phyloP scores from a whole-genome alignment of 2,888 invertebrate genomes.

The Cosmopolites sordidus region DNA sequence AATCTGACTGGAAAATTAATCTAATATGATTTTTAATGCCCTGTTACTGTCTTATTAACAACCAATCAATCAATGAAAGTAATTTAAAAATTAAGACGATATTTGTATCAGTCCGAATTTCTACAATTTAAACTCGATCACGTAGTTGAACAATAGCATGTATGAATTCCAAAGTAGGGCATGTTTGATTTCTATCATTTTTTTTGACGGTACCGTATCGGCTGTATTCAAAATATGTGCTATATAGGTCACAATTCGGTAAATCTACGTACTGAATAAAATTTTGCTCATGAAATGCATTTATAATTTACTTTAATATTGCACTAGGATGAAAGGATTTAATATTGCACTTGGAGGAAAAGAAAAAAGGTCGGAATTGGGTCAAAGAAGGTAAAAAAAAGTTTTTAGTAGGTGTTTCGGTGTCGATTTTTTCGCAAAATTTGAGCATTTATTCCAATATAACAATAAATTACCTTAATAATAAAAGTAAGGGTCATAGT shows the following conservation, averaged over 20 bases:
- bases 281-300: neutral
- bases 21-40: too few species aligned
- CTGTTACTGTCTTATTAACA: neutral
- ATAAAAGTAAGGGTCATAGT: too few species aligned
- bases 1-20: neutral
- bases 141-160: constrained; percentile 18
- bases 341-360: too few species aligned
- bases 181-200: constrained; percentile 2
- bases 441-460: too few species aligned
- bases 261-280: neutral
- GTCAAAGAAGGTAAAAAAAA: too few species aligned
- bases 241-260: neutral
- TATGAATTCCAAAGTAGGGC: constrained; percentile 4
- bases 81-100: constrained; percentile 7
- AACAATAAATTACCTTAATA: too few species aligned
- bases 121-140: constrained; percentile 6
- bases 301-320: too few species aligned
- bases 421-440: too few species aligned
- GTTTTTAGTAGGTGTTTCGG: too few species aligned
- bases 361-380: too few species aligned
- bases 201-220: neutral
- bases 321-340: too few species aligned
- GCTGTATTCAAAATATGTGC: neutral
- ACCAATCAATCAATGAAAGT: constrained; percentile 5
- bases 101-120: constrained; percentile 5